Evolutionary conservation across 2,888 invertebrate species (phyloP), one percentile per base, ranked within the genome.

Genomic region (Drosophila kokeensis): DNA sequence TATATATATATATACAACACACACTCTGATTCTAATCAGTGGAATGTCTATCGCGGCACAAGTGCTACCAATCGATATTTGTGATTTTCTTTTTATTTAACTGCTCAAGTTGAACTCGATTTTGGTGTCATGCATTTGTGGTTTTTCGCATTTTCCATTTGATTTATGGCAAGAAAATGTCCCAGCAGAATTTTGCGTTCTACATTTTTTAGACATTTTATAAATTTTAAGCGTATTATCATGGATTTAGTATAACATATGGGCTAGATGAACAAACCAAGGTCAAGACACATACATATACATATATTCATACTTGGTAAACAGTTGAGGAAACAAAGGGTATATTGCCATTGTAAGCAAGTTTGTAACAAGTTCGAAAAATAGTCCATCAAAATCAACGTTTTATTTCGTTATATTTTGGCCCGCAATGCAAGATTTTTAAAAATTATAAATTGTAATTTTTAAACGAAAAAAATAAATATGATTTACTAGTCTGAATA

Each of bases 121-220:
- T 69, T 67, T 32, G 10, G n/a, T 48, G 54, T 54, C 70, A 61
- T 60, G 63, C 52, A 42, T 49, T 13, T 54, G 34, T 15, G 73
- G 63, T 52, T 21, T 76, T 69, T 55, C 15, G 63, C 38, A 69
- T 69, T 68, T 68, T 50, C 58, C 54, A 10, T 65, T 71, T 80
- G 78, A 78, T 80, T 80, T 76, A 80, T 76, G 76, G 52, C 29
- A 27, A 15, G 40, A 63, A 69, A 62, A 61, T 76, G 61, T 69
- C 18, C 10, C 40, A 50, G 50, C 54, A 29, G 13, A 36, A 60
- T 61, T 45, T 59, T 55, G 30, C 30, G 32, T 48, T 29, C 29
- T 24, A 32, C 55, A 45, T 42, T 54, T 18, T 34, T 34, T n/a
- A 32, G 52, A 45, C 13, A 49, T 75, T 71, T 60, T 57, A 60